phyloP scores from a whole-genome alignment of 2,797 vertebrate genomes.

The Acestrorhynchus altus region DNA sequence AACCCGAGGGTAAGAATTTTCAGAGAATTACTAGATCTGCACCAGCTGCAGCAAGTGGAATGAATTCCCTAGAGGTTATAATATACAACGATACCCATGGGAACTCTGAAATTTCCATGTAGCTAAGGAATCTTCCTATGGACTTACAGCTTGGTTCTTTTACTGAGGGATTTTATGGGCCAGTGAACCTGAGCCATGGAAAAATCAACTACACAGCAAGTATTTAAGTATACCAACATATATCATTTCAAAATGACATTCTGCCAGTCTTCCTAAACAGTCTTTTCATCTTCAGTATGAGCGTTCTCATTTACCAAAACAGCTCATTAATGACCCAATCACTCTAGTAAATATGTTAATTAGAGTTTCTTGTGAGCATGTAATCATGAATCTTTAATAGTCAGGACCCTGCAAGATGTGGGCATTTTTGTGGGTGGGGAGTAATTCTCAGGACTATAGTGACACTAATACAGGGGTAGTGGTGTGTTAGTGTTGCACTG shows the following conservation, averaged over 20 bases:
- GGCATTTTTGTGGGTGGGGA: no score
- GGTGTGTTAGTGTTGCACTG: no score
- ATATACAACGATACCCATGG: conserved; percentile 10
- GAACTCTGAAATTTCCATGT: conserved; percentile 24
- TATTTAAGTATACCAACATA: conserved; percentile 48
- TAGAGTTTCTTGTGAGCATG: no score
- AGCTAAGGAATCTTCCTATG: conserved; percentile 43
- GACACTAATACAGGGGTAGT: no score
- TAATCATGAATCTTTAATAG: no score
- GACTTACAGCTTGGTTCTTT: conserved; percentile 48
- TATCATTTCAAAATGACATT: conserved; percentile 31
- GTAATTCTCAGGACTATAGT: no score
- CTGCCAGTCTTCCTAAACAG: no score
- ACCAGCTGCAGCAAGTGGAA: neutral
- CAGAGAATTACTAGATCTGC: neutral
- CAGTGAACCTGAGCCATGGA: conserved; percentile 47
- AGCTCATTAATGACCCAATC: no score
- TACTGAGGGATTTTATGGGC: conserved; percentile 54
- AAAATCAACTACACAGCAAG: conserved; percentile 54
- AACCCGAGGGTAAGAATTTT: neutral
- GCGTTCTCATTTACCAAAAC: no score
- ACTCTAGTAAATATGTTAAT: no score
- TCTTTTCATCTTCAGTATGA: no score
- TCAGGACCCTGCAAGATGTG: no score
- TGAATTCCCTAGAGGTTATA: neutral